These are phyloP conservation scores for Lagenorhynchus albirostris DNA, from an alignment of 2,113 vertebrate species.

Conservation along the genomic window DNA sequence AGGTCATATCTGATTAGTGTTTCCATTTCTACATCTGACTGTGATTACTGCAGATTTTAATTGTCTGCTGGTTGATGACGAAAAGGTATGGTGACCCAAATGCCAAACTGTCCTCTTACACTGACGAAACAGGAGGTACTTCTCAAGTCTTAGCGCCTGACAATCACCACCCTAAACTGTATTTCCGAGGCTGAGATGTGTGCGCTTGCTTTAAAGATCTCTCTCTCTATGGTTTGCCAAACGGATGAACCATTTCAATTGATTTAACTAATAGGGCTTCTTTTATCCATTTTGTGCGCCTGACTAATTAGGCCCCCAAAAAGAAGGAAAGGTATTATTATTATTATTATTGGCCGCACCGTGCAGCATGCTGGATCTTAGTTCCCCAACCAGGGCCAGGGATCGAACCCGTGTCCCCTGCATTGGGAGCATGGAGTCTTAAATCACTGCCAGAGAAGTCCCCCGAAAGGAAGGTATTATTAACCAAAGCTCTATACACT, in stretches of 20 bases:
- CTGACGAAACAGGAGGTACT: neutral
- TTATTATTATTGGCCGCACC: no score
- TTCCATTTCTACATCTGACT: neutral
- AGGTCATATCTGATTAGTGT: neutral
- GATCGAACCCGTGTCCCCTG: no score
- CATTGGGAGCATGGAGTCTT: no score
- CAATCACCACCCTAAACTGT: neutral
- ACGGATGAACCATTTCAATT: neutral
- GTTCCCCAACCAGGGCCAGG: no score
- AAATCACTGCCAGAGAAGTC: no score
- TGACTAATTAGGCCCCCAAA: no score
- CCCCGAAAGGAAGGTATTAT: neutral
- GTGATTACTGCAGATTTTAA: neutral
- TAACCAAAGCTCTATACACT: neutral
- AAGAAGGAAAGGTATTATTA: neutral
- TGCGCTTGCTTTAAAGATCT: neutral
- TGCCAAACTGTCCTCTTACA: neutral
- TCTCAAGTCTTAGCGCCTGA: neutral
- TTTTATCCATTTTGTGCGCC: neutral
- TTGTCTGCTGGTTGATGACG: neutral
- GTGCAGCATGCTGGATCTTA: no score
- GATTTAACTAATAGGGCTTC: neutral
- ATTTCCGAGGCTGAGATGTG: neutral
- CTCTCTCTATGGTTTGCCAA: neutral
- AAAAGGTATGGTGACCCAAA: neutral